Conservation (phyloP, 2,888 invertebrate species). For the Trachelus tabidus region DNA sequence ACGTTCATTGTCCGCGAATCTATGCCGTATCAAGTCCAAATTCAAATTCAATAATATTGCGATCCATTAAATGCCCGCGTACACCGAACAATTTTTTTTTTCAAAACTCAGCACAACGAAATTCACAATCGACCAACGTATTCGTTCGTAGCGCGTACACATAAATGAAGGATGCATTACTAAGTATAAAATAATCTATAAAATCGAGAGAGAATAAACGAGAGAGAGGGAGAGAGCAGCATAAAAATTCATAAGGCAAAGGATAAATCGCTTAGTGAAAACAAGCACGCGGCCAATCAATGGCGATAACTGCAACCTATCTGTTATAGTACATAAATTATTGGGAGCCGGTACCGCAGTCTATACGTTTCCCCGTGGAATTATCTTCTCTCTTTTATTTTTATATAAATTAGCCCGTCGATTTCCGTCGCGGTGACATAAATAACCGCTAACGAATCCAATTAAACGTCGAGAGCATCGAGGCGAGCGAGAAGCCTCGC, state of each 20-base stretch:
- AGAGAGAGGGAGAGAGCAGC: constrained; percentile 12
- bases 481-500: constrained; percentile 25
- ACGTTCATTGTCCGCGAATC: not conserved
- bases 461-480: constrained; percentile 47
- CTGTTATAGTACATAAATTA: not conserved
- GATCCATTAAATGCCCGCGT: too few relatives aligned
- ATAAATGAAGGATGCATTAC: not conserved
- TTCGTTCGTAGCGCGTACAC: not conserved
- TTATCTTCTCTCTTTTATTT: not conserved
- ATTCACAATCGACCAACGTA: not conserved
- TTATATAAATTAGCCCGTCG: constrained; percentile 3
- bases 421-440: constrained; percentile 28
- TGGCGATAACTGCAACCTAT: not conserved
- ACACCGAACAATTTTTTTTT: too few relatives aligned
- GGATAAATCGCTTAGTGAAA: not conserved
- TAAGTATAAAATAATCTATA: not conserved
- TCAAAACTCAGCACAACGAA: not conserved
- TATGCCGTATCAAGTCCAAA: not conserved
- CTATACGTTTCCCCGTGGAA: not conserved
- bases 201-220: not conserved
- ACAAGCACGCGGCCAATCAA: not conserved
- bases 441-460: constrained; percentile 52
- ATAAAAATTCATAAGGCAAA: not conserved
- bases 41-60: not conserved
- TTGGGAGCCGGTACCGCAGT: not conserved